Percentiles rank a stretch among this genome's conserved stretches.
phyloP scores from a whole-genome alignment of 2,888 invertebrate genomes.

The Tetragnatha montana region DNA sequence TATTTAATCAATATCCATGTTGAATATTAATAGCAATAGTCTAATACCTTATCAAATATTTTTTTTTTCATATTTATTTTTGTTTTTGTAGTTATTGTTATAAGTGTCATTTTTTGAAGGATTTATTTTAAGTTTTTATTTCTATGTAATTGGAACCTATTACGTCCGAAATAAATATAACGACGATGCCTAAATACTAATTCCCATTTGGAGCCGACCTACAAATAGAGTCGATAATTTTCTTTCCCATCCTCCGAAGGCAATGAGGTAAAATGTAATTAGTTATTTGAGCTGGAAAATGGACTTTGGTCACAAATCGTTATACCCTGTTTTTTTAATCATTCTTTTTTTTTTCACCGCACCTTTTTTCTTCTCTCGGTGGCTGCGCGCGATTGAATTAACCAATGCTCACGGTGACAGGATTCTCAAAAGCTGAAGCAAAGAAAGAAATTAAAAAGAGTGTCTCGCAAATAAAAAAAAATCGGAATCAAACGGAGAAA shows the following conservation, averaged over 20 bases:
- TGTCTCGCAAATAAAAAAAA: conserved; percentile 19
- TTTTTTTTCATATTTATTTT: too few relatives aligned
- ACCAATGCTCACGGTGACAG: conserved; percentile 68
- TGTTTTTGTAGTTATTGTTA: too few relatives aligned
- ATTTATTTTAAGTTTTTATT: too few relatives aligned
- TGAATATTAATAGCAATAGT: too few relatives aligned
- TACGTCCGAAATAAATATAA: too few relatives aligned
- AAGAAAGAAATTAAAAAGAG: conserved; percentile 13
- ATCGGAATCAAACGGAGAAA: conserved; percentile 24
- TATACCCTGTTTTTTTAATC: conserved; percentile 68
- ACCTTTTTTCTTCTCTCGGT: conserved; percentile 33
- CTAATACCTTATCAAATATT: too few relatives aligned
- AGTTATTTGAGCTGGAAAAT: conserved; percentile 71
- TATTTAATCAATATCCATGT: too few relatives aligned
- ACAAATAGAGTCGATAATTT: conserved; percentile 38
- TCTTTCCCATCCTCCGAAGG: conserved; percentile 11
- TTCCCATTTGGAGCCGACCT: conserved; percentile 18
- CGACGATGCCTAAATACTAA: too few relatives aligned
- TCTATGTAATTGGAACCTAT: too few relatives aligned
- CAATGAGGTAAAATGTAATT: conserved; percentile 70
- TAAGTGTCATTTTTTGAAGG: too few relatives aligned
- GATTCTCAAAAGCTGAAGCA: conserved; percentile 66
- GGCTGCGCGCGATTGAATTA: conserved; percentile 64
- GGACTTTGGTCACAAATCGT: conserved; percentile 71
- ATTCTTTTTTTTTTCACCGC: conserved; percentile 47